Conservation (phyloP, 2,888 invertebrate genomes). For the Melikaiella ostensackeni region DNA sequence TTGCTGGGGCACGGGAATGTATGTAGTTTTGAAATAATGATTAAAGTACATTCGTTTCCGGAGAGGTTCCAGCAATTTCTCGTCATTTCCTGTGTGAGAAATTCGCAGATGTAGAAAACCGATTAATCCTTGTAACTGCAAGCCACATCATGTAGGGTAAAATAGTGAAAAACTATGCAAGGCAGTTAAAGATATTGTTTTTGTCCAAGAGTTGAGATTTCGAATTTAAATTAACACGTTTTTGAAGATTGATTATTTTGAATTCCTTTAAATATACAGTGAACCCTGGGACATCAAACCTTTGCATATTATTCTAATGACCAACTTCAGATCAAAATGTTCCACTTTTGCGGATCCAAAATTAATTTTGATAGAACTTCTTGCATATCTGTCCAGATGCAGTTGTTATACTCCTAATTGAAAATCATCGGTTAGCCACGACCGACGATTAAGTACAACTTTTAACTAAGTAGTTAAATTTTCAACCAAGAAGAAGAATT, state of each 20-base stretch:
- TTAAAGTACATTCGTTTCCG: conserved; percentile 25
- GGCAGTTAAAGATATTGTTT: neutral
- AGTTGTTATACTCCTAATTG: too few relatives aligned
- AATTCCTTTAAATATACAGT: too few relatives aligned
- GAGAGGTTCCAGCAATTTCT: conserved; percentile 23
- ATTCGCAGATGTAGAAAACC: conserved; percentile 25
- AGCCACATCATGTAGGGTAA: neutral
- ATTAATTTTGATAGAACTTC: too few relatives aligned
- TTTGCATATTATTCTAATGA: too few relatives aligned
- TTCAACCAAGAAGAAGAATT: too few relatives aligned
- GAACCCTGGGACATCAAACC: too few relatives aligned
- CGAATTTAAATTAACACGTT: neutral
- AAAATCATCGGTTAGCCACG: too few relatives aligned
- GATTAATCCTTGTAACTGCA: conserved; percentile 36
- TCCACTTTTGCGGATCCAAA: too few relatives aligned
- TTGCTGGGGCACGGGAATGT: neutral
- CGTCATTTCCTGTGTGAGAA: conserved; percentile 34
- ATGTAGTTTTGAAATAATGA: conserved; percentile 23
- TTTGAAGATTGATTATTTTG: neutral
- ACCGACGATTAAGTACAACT: too few relatives aligned
- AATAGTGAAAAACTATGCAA: neutral
- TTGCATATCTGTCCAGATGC: too few relatives aligned
- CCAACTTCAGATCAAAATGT: too few relatives aligned
- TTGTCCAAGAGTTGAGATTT: neutral
- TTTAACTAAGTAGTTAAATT: too few relatives aligned